These are phyloP conservation scores for Dicranocentrus wangi DNA, from an alignment of 2,888 invertebrate species.

Conservation along the genomic window DNA sequence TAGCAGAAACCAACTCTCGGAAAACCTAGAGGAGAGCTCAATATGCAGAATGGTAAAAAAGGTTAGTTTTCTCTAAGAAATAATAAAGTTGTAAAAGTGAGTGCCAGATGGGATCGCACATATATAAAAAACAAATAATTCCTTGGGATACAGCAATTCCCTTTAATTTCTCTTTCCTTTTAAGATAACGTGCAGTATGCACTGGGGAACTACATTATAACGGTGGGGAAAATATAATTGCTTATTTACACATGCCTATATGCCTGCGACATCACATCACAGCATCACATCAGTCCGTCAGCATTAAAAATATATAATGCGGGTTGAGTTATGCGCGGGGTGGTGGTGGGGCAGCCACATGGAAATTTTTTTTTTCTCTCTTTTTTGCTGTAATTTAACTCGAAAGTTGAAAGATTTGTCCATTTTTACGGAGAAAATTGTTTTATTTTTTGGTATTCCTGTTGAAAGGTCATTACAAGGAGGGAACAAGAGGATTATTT, in stretches of 20 bases:
- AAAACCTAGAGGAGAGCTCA: too few species aligned
- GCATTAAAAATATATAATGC: too few species aligned
- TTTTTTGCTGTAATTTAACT: conserved; percentile 68
- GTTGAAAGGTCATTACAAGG: conserved; percentile 72
- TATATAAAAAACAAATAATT: neutral
- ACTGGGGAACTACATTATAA: neutral
- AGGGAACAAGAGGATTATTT: conserved; percentile 64
- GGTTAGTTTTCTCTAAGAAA: too few species aligned
- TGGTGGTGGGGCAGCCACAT: too few species aligned
- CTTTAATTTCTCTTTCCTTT: conserved; percentile 50
- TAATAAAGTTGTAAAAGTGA: too few species aligned
- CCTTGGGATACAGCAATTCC: conserved; percentile 12
- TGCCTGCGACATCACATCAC: too few species aligned
- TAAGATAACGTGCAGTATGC: conserved; percentile 29
- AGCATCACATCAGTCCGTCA: too few species aligned
- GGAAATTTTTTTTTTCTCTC: too few species aligned
- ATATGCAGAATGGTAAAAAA: too few species aligned
- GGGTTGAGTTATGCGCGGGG: too few species aligned
- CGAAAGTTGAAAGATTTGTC: conserved; percentile 69
- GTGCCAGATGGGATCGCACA: neutral
- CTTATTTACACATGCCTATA: too few species aligned
- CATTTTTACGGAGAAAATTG: conserved; percentile 50
- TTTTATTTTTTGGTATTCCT: conserved; percentile 37
- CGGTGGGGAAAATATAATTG: conserved; percentile 18
- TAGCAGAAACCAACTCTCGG: too few species aligned